Base-by-base conservation (phyloP, 1,140 invertebrate species). In the Yoshiicerus persimilis region DNA sequence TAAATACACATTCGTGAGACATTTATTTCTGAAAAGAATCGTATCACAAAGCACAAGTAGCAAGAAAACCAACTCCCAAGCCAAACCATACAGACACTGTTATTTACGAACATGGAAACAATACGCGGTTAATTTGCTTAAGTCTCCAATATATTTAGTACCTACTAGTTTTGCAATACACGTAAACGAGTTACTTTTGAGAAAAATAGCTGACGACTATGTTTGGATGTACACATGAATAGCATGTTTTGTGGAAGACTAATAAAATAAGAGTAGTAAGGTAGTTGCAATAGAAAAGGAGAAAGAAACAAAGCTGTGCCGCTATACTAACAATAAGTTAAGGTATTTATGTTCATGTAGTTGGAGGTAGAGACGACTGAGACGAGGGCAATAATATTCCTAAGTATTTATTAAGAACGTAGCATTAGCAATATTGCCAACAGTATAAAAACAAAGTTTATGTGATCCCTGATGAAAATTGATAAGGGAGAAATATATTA, bases 381-480 rank as follows among this genome's bases (percentile, higher is more conserved):
- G 32, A 77, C 70, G 70, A 77, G 32, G 70, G 75, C 30, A 80
- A 80, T 80, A 80, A 80, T 80, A 80, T 38, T 80, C 34, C 75
- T 36, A 80, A 80, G 75, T 80, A 80, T 80, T 80, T 80, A 80
- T 80, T 80, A 80, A 80, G 75, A 80, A 38, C 34, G 75, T 38
- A 80, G 75, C 75, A 80, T 80, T 80, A 84, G 83, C 41, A 47
- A 84, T 84, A 41, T 41, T 84, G 47, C 83, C 77, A 84, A 84
- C 38, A 84, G 83, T 84, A 84, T 27, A 84, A 84, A 41, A 84
- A 84, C 38, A 36, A 84, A 84, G 38, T 84, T 84, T 84, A 84
- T 62, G 83, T 23, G 83, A 84, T 84, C 39, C 25, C 83, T 47
- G 83, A 84, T 84, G 83, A 84, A 56, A 84, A 84, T 84, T 84